A percentile compares a stretch with the other conserved stretches of the same genome.
Evolutionary conservation across 2,888 invertebrate genomes (phyloP).

Genomic region (Stenodera caucasica): DNA sequence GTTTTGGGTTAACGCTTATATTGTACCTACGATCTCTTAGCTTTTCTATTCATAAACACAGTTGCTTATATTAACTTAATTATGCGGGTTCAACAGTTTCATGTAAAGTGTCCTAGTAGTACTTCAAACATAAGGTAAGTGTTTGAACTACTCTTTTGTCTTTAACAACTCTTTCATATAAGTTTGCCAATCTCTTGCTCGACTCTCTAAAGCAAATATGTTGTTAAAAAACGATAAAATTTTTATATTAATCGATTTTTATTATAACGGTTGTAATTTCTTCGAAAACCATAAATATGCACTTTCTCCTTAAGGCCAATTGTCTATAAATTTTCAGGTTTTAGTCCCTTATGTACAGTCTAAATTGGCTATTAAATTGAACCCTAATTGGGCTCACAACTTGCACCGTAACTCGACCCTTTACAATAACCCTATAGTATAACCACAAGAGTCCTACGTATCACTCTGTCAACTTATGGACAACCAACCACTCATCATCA

Average conservation of each 20-base stretch:
- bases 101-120: constrained; percentile 4
- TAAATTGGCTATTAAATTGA: constrained; percentile 9
- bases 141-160: constrained; percentile 7
- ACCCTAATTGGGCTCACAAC: constrained; percentile 5
- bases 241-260: no score
- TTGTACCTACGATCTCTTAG: constrained; percentile 36
- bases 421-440: constrained; percentile 2
- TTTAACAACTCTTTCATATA: constrained; percentile 4
- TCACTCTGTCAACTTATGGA: constrained; percentile 5
- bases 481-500: constrained; percentile 1
- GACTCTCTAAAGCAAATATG: no score
- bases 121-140: not conserved
- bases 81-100: constrained; percentile 34
- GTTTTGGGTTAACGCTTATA: constrained; percentile 48
- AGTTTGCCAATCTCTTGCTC: no score
- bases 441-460: constrained; percentile 7
- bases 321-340: constrained; percentile 7
- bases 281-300: not conserved
- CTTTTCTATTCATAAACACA: constrained; percentile 37
- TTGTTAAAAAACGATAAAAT: no score
- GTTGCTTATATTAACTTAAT: constrained; percentile 39
- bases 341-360: constrained; percentile 2
- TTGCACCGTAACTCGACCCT: constrained; percentile 4
- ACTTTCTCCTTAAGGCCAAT: constrained; percentile 1
- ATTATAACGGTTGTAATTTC: no score